A percentile compares a stretch with the other conserved stretches of the same genome.
phyloP scores from a whole-genome alignment of 2,888 invertebrate genomes.

The Caradrina clavipalpis region DNA sequence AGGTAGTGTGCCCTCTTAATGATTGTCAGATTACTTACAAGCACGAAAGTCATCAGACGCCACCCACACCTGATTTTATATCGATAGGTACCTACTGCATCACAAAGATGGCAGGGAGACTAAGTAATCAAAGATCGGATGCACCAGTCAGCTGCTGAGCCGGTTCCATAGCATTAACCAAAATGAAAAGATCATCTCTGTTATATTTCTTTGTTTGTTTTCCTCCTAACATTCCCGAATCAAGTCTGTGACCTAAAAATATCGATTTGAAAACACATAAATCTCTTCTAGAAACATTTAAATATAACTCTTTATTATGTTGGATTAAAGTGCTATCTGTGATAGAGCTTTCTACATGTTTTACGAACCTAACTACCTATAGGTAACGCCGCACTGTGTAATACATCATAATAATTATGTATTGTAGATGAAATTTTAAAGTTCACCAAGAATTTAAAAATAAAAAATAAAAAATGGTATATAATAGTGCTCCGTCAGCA shows the following conservation, averaged over 20 bases:
- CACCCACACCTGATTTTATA: no score
- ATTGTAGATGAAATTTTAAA: no score
- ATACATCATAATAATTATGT: no score
- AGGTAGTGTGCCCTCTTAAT: no score
- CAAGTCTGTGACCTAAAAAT: conserved; percentile 57
- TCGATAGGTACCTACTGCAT: background rate
- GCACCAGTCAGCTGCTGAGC: background rate
- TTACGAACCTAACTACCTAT: background rate
- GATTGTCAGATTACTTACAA: no score
- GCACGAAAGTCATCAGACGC: no score
- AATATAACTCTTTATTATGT: conserved; percentile 52
- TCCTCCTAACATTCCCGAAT: conserved; percentile 45
- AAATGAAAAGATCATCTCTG: background rate
- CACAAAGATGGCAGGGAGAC: background rate
- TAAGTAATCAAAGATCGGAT: background rate
- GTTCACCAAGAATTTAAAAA: no score
- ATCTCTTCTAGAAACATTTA: conserved; percentile 42
- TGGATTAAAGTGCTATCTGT: conserved; percentile 28
- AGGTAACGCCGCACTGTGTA: no score
- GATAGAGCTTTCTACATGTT: conserved; percentile 7
- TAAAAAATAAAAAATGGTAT: no score
- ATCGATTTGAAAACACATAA: conserved; percentile 54
- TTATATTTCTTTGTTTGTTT: conserved; percentile 43
- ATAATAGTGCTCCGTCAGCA: no score
- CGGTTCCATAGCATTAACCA: conserved; percentile 13